phyloP scores from a whole-genome alignment of 2,888 invertebrate genomes.

The Lasius fuliginosus region DNA sequence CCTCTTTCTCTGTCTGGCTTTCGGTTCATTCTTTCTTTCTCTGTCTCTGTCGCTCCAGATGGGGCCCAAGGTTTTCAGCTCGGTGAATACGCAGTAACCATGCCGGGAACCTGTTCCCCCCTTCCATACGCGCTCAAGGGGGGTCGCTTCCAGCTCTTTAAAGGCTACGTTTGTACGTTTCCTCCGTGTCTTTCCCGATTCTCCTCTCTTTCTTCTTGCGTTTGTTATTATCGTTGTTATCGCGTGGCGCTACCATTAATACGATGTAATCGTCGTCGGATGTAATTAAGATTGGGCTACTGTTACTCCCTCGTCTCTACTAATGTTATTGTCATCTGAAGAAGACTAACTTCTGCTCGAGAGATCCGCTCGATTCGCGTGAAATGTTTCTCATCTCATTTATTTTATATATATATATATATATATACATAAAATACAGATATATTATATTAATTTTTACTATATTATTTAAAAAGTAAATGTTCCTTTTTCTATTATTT shows the following conservation, averaged over 20 bases:
- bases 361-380: background rate
- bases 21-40: conserved; percentile 27
- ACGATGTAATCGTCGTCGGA: conserved; percentile 28
- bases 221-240: conserved; percentile 57
- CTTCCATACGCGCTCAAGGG: conserved; percentile 60
- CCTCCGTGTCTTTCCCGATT: conserved; percentile 46
- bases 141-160: conserved; percentile 75
- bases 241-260: conserved; percentile 58
- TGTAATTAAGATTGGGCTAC: conserved; percentile 46
- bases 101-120: conserved; percentile 84
- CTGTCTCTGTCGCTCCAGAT: conserved; percentile 40
- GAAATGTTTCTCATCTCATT: background rate
- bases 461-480: background rate
- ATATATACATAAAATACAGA: background rate
- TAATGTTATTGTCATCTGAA: conserved; percentile 9
- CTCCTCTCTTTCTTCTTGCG: conserved; percentile 50
- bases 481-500: background rate
- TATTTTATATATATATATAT: background rate
- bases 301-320: background rate
- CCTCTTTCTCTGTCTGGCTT: background rate
- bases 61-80: conserved; percentile 83
- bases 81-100: conserved; percentile 85
- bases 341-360: background rate
- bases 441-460: background rate
- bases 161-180: conserved; percentile 70